Conservation (phyloP, 2,888 invertebrate genomes). For the Drosophila merina region DNA sequence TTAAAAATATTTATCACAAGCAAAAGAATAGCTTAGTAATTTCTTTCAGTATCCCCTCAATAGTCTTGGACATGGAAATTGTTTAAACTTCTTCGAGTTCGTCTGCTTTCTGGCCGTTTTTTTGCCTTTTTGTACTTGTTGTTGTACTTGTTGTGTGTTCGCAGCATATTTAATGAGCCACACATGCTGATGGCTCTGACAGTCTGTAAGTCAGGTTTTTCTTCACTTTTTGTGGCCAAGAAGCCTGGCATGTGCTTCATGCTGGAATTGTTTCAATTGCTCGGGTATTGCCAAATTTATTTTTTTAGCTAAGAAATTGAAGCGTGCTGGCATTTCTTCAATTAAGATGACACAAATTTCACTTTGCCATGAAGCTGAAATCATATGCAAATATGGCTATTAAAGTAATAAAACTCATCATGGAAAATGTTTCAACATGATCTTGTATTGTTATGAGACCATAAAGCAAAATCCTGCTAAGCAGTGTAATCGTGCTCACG, state of each 20-base stretch:
- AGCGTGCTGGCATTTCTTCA: constrained; percentile 45
- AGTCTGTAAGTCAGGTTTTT: constrained; percentile 41
- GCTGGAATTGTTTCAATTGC: constrained; percentile 32
- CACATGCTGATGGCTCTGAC: constrained; percentile 58
- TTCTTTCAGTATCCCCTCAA: constrained; percentile 55
- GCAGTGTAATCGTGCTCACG: constrained; percentile 38
- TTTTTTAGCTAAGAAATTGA: constrained; percentile 16
- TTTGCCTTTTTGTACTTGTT: neutral
- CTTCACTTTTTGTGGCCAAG: constrained; percentile 2
- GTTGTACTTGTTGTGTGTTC: constrained; percentile 46
- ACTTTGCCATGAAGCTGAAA: constrained; percentile 21
- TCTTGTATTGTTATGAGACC: neutral
- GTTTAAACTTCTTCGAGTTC: constrained; percentile 45
- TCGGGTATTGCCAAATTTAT: constrained; percentile 39
- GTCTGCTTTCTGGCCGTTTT: constrained; percentile 25
- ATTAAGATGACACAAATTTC: constrained; percentile 47
- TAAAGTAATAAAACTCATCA: constrained; percentile 1
- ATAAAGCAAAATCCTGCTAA: neutral
- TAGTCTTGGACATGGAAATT: constrained; percentile 78
- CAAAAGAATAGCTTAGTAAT: neutral
- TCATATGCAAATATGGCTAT: constrained; percentile 33
- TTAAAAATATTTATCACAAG: too few relatives aligned
- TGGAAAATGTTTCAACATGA: neutral
- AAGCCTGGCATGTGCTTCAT: constrained; percentile 39
- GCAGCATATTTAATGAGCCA: constrained; percentile 70